These are phyloP conservation scores for Prostheceraeus crozeri DNA, from an alignment of 2,888 invertebrate species.

Conservation along the genomic window DNA sequence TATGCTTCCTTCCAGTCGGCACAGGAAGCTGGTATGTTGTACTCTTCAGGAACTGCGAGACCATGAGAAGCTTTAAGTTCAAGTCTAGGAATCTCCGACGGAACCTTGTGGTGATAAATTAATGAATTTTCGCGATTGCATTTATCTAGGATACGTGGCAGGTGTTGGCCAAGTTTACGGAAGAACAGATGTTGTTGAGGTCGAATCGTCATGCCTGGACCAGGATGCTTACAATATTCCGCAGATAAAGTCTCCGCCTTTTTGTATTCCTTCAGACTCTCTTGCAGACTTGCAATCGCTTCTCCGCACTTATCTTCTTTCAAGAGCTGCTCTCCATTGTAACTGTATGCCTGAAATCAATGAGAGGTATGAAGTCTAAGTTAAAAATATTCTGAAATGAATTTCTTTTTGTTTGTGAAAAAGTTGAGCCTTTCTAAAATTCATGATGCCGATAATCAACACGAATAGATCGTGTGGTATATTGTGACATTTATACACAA, in stretches of 20 bases:
- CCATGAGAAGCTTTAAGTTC: constrained; percentile 64
- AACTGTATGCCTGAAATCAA: constrained; percentile 62
- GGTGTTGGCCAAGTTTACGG: constrained; percentile 60
- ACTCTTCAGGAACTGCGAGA: constrained; percentile 62
- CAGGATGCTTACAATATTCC: constrained; percentile 62
- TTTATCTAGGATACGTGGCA: constrained; percentile 63
- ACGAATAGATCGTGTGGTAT: too few species aligned
- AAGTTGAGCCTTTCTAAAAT: too few species aligned
- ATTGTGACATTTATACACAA: too few species aligned
- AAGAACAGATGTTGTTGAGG: constrained; percentile 64
- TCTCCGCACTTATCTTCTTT: constrained; percentile 64
- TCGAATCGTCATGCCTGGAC: constrained; percentile 61
- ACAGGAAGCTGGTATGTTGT: constrained; percentile 59
- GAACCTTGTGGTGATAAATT: constrained; percentile 65
- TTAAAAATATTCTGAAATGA: neutral
- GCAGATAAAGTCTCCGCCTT: constrained; percentile 60
- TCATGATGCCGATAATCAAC: too few species aligned
- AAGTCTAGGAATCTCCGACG: constrained; percentile 60
- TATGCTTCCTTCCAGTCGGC: constrained; percentile 60
- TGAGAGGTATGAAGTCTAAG: constrained; percentile 37
- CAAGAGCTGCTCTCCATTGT: constrained; percentile 62
- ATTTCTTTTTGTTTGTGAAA: too few species aligned
- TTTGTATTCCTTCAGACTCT: constrained; percentile 60
- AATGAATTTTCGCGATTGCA: constrained; percentile 65
- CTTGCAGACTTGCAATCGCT: constrained; percentile 62